Percentiles rank a stretch among this genome's conserved stretches.
phyloP scores from a whole-genome alignment of 2,888 invertebrate species.

The Nomada fabriciana region DNA sequence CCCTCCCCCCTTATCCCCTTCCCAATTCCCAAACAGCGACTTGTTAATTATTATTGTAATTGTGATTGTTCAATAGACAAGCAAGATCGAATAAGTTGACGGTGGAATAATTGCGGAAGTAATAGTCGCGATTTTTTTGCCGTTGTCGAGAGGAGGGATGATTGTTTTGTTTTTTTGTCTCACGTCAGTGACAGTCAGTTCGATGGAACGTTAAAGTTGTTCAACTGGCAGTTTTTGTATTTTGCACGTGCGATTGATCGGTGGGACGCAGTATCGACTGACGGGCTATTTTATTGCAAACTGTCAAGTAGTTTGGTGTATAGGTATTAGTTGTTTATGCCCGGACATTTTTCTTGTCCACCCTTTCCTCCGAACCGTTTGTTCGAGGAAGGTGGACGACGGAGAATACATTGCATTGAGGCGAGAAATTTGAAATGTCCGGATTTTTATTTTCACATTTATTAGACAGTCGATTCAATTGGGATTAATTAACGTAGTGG shows the following conservation, averaged over 20 bases:
- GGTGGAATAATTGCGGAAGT: background rate
- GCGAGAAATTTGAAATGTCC: background rate
- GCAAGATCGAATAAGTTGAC: background rate
- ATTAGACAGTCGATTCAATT: too few relatives aligned
- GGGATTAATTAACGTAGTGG: background rate
- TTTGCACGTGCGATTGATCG: background rate
- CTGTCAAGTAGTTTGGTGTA: background rate
- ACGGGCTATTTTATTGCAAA: too few relatives aligned
- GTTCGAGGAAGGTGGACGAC: too few relatives aligned
- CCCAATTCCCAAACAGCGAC: background rate
- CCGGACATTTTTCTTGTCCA: too few relatives aligned
- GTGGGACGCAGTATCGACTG: background rate
- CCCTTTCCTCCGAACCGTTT: too few relatives aligned
- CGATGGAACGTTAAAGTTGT: background rate
- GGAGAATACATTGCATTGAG: background rate
- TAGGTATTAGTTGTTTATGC: too few relatives aligned
- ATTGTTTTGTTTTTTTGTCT: background rate
- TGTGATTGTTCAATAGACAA: background rate
- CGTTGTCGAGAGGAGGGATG: background rate
- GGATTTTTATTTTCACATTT: background rate
- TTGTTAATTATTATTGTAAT: background rate
- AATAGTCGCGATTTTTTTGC: background rate
- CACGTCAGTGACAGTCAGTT: constrained; percentile 8
- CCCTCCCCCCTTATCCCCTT: background rate
- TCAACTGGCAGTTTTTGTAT: background rate